Conservation (phyloP, 35 echinoderm and acorn worm species). For the Anneissia japonica region DNA sequence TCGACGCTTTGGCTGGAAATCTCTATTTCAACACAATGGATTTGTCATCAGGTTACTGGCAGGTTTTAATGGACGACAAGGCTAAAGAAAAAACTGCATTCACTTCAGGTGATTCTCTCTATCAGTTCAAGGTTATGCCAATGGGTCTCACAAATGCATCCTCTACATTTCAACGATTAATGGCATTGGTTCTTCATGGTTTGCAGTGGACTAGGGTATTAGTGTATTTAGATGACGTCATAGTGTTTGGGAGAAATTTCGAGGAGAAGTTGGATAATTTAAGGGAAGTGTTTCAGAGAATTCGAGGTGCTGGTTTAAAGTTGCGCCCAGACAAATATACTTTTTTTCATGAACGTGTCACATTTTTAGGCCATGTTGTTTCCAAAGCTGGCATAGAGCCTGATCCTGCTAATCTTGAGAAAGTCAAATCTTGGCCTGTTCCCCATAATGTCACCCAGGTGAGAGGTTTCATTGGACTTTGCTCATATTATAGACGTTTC, state of each 20-base stretch:
- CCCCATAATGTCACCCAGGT: slow-evolving; percentile 25
- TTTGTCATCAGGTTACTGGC: slow-evolving; percentile 41
- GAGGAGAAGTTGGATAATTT: slow-evolving; percentile 39
- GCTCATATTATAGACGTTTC: too few relatives aligned
- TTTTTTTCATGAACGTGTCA: slow-evolving; percentile 33
- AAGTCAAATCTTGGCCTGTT: slow-evolving; percentile 31
- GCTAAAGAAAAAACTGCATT: slow-evolving; percentile 57
- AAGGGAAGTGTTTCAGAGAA: slow-evolving; percentile 18
- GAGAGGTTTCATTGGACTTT: too few relatives aligned
- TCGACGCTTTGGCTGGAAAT: slow-evolving; percentile 31
- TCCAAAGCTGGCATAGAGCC: slow-evolving; percentile 29
- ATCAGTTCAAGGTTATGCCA: slow-evolving; percentile 46
- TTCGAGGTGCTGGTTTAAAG: slow-evolving; percentile 32
- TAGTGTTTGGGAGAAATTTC: slow-evolving; percentile 39
- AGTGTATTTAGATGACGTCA: slow-evolving; percentile 56
- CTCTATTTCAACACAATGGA: slow-evolving; percentile 42
- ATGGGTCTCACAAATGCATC: slow-evolving; percentile 34
- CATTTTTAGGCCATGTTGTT: slow-evolving; percentile 59
- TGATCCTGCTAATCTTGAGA: slow-evolving; percentile 35
- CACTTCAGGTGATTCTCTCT: slow-evolving; percentile 18
- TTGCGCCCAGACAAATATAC: slow-evolving; percentile 45
- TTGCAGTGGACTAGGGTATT: slow-evolving; percentile 11
- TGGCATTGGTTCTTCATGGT: slow-evolving; percentile 40
- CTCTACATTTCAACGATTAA: slow-evolving; percentile 33
- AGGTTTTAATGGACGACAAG: slow-evolving; percentile 12